Evolutionary conservation across 2,113 vertebrate genomes (phyloP), one percentile per base, ranked within the genome.

Genomic region (Phoenicopterus ruber): DNA sequence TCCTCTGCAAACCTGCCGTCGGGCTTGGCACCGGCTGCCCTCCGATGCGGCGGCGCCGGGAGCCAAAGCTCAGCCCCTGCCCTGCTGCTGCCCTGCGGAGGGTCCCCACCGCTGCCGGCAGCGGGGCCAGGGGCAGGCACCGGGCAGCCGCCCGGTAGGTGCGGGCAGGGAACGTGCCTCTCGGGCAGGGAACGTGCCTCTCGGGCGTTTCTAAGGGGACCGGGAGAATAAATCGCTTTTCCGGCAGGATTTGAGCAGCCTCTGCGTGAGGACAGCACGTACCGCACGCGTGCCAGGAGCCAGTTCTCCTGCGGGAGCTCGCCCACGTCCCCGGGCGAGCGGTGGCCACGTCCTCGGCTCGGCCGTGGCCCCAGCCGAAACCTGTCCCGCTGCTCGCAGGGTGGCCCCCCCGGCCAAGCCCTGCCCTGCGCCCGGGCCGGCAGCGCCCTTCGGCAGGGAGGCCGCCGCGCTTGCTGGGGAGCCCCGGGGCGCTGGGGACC

Each of bases 281-380:
- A 46, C 14, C 2, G 2, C 24, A 6, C 1, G 1, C 24, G 66
- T 8, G 7, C 34, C 38, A 24, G 50, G 13, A 15, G 59, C 20
- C 50, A 8, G 32, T 6, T 54, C 17, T 63, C 47, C 73, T 11
- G 42, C 13, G 2, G 50, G 21, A 36, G 44, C 38, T 28, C 2
- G 5, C 7, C 59, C 2, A 1, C 9, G 20, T 32, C 32, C 26
- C 26, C 1, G 0, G 21, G 13, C 9, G 6, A 5, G 38, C 1
- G 6, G 36, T 52, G 63, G 71, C 42, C 15, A 1, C 8, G n/a
- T 11, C 24, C n/a, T 32, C 1, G 1, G n/a, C 59, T 66, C 1
- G 3, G 44, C 50, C 13, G 61, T 76, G 54, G 19, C 61, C 29
- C 25, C 42, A 42, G 67, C 25, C 17, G 13, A n/a, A 8, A 52